These are phyloP conservation scores for Gonocerus acuteangulatus DNA, from an alignment of 2,888 invertebrate genomes.

Conservation along the genomic window DNA sequence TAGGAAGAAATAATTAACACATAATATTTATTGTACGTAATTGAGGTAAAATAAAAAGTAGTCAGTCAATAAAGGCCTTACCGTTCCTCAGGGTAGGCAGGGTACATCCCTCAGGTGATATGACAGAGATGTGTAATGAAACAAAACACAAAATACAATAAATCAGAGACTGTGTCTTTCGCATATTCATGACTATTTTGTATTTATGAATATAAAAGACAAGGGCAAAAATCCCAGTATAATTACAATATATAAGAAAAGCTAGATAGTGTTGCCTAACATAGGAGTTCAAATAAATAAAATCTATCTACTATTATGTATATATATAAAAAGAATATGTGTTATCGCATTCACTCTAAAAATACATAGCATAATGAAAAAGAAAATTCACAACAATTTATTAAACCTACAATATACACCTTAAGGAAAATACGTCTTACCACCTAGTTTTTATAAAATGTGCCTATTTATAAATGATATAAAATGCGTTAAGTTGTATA, in stretches of 20 bases:
- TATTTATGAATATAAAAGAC: background rate
- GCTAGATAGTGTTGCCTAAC: background rate
- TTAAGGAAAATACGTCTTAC: constrained; percentile 16
- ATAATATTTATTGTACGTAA: constrained; percentile 17
- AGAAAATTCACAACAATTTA: constrained; percentile 23
- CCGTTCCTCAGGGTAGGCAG: constrained; percentile 22
- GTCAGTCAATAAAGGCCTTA: constrained; percentile 25
- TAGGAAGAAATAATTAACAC: constrained; percentile 9
- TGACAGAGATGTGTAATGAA: constrained; percentile 26
- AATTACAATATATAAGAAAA: background rate
- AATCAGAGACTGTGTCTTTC: background rate
- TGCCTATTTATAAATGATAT: constrained; percentile 17
- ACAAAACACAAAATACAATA: constrained; percentile 24
- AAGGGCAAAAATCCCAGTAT: too few relatives aligned
- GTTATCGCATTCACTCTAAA: background rate
- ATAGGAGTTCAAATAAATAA: constrained; percentile 13
- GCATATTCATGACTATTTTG: background rate
- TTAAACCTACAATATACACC: constrained; percentile 18
- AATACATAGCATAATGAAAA: constrained; percentile 13
- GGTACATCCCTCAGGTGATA: constrained; percentile 19
- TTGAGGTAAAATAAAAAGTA: constrained; percentile 14
- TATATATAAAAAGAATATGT: background rate
- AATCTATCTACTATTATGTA: constrained; percentile 16
- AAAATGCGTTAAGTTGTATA: constrained; percentile 19
- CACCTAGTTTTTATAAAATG: constrained; percentile 9